phyloP scores from a whole-genome alignment of 2,797 vertebrate genomes.

The Oreonectes daqikongensis region DNA sequence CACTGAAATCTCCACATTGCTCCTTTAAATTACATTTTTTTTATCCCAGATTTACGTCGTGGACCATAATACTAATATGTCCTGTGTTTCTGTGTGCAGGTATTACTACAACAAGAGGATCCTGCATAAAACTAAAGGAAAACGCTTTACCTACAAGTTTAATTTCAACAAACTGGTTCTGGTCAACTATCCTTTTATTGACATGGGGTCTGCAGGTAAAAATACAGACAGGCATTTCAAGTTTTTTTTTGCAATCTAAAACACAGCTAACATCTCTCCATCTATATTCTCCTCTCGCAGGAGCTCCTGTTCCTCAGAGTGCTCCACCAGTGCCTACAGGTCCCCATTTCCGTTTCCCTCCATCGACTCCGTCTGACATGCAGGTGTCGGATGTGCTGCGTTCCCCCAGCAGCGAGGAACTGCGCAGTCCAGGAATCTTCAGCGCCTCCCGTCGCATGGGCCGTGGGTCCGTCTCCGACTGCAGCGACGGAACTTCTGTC shows the following conservation, averaged over 20 bases:
- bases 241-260: constrained; percentile 6
- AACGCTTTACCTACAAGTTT: constrained; percentile 94
- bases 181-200: constrained; percentile 93
- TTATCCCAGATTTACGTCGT: background rate
- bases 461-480: constrained; percentile 89
- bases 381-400: constrained; percentile 67
- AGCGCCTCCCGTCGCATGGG: constrained; percentile 84
- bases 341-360: constrained; percentile 87
- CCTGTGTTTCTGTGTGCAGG: constrained; percentile 65
- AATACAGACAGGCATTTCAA: background rate
- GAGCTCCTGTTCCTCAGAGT: constrained; percentile 87
- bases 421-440: constrained; percentile 80
- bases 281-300: constrained; percentile 61
- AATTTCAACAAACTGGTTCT: constrained; percentile 95
- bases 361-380: constrained; percentile 83
- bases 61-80: background rate
- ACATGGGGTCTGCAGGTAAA: constrained; percentile 86
- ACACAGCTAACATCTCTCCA: background rate
- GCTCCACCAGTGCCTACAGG: constrained; percentile 87
- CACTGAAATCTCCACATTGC: no score
- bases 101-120: constrained; percentile 96
- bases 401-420: constrained; percentile 81
- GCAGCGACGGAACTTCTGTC: constrained; percentile 87
- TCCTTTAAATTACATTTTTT: no score
- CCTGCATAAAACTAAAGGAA: constrained; percentile 94